These are phyloP conservation scores for Xylocopa sonorina DNA, from an alignment of 1,140 invertebrate species.

Conservation along the genomic window DNA sequence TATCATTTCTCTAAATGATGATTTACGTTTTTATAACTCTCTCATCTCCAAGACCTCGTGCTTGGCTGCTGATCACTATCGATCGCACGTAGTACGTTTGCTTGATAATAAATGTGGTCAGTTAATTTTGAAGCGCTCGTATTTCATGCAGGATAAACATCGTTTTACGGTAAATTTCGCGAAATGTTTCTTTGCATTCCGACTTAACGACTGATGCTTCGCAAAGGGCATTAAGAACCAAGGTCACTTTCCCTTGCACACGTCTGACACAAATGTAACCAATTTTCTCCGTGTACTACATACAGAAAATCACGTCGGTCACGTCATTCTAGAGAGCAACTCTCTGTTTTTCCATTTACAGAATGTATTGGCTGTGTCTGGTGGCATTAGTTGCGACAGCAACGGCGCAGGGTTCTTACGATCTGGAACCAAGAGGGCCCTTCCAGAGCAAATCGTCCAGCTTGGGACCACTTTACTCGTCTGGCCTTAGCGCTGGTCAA, in stretches of 20 bases:
- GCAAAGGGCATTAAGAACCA: conserved; percentile 12
- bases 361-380: conserved; percentile 77
- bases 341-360: conserved; percentile 41
- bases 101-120: too few relatives aligned
- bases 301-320: not conserved
- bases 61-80: not conserved
- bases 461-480: conserved; percentile 74
- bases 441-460: conserved; percentile 74
- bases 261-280: not conserved
- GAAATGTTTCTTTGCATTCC: conserved; percentile 27
- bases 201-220: not conserved
- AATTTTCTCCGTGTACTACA: not conserved
- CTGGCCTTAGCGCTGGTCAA: conserved; percentile 68
- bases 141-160: not conserved
- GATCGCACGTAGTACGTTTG: not conserved
- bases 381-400: conserved; percentile 70
- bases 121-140: not conserved
- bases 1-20: conserved; percentile 10
- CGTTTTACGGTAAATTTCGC: not conserved
- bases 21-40: not conserved
- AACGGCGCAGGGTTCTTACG: conserved; percentile 74
- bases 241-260: conserved; percentile 45
- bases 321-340: not conserved
- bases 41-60: not conserved
- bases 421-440: conserved; percentile 75